Percentiles rank a stretch among this genome's conserved stretches.
These are phyloP conservation scores for Lagria hirta DNA, from an alignment of 2,888 invertebrate genomes.

Conservation along the genomic window DNA sequence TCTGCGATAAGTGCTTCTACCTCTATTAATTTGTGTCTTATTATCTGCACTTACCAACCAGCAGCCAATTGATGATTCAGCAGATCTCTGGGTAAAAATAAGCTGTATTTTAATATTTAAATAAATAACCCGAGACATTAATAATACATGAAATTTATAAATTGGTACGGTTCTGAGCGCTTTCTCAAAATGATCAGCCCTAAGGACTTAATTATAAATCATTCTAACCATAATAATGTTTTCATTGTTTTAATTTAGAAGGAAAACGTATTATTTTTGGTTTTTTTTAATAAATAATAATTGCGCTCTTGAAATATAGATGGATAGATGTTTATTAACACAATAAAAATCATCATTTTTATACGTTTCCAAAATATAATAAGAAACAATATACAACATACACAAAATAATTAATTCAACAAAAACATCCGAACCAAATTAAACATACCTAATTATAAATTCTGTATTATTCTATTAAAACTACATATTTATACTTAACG, in stretches of 20 bases:
- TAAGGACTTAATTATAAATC: slow-evolving; percentile 19
- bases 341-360: too few species aligned
- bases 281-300: slow-evolving; percentile 1
- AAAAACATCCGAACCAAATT: too few species aligned
- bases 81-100: slow-evolving; percentile 11
- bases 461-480: too few species aligned
- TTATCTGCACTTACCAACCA: slow-evolving; percentile 22
- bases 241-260: slow-evolving; percentile 16
- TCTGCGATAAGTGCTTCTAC: slow-evolving; percentile 23
- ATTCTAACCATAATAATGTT: slow-evolving; percentile 8
- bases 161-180: slow-evolving; percentile 7
- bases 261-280: too few species aligned
- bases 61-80: slow-evolving; percentile 26
- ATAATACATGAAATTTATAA: slow-evolving; percentile 22
- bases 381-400: too few species aligned
- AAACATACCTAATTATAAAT: too few species aligned
- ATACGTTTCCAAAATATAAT: too few species aligned
- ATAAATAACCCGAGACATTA: slow-evolving; percentile 25
- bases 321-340: too few species aligned
- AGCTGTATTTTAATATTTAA: slow-evolving; percentile 24
- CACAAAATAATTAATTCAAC: too few species aligned
- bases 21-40: slow-evolving; percentile 24
- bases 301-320: too few species aligned
- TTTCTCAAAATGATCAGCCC: slow-evolving; percentile 15
- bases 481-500: too few species aligned